Evolutionary conservation across 92 coral and sea anemone genomes (phyloP).

Genomic region (Scolanthus callimorphus): DNA sequence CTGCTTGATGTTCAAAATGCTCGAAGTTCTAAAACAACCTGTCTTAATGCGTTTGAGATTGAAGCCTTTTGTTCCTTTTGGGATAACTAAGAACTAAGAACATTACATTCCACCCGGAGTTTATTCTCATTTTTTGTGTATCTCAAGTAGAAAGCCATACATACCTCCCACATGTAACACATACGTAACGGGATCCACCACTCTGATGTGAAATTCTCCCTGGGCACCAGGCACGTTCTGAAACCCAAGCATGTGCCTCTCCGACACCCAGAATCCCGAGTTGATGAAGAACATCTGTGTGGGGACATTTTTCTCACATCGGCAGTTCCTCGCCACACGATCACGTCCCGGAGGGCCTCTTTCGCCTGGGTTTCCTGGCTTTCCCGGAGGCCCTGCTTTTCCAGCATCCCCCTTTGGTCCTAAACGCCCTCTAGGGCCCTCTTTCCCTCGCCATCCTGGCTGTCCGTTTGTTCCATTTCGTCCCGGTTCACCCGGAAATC

Average conservation of each 20-base stretch:
- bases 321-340: constrained; percentile 50
- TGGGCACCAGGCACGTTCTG: constrained; percentile 61
- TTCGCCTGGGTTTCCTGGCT: constrained; percentile 55
- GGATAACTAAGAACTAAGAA: too few relatives aligned
- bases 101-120: too few relatives aligned
- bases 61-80: too few relatives aligned
- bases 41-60: too few relatives aligned
- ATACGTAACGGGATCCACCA: constrained; percentile 68
- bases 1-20: too few relatives aligned
- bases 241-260: constrained; percentile 70
- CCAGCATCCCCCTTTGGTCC: constrained; percentile 69
- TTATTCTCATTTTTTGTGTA: too few relatives aligned
- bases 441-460: constrained; percentile 78
- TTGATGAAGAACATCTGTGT: constrained; percentile 68
- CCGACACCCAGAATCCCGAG: constrained; percentile 78
- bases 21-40: too few relatives aligned
- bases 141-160: too few relatives aligned
- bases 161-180: constrained; percentile 82
- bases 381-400: constrained; percentile 34
- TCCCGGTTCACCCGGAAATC: constrained; percentile 66
- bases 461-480: constrained; percentile 80
- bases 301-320: constrained; percentile 61
- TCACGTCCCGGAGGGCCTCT: constrained; percentile 70
- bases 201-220: constrained; percentile 65
- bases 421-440: constrained; percentile 69